These are phyloP conservation scores for Pocillopora damicornis DNA, from an alignment of 64 coral and sea anemone genomes.

Conservation along the genomic window DNA sequence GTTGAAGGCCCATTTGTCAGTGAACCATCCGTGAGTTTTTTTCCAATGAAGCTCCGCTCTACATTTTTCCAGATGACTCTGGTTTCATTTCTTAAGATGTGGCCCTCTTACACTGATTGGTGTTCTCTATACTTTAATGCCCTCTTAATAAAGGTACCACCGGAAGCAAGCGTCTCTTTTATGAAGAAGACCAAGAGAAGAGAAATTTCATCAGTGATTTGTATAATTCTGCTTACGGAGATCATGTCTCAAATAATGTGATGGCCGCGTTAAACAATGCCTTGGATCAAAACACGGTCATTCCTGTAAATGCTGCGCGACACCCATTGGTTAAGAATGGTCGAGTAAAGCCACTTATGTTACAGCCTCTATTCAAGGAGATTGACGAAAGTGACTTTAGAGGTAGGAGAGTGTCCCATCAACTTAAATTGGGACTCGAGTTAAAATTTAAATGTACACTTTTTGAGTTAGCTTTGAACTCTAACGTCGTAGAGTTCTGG, in stretches of 20 bases:
- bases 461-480: too few species aligned
- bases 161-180: neutral
- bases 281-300: neutral
- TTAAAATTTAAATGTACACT: neutral
- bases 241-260: neutral
- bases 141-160: neutral
- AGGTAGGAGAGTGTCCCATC: constrained; percentile 40
- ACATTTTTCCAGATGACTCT: too few species aligned
- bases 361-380: constrained; percentile 38
- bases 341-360: constrained; percentile 41
- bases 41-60: too few species aligned
- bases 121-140: neutral
- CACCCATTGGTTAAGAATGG: constrained; percentile 47
- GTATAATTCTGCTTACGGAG: constrained; percentile 52
- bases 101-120: neutral
- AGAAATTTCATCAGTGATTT: constrained; percentile 71
- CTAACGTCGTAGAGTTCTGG: too few species aligned
- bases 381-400: constrained; percentile 72
- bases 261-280: neutral
- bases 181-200: constrained; percentile 32
- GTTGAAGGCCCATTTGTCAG: too few species aligned
- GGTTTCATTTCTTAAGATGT: too few species aligned
- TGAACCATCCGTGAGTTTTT: too few species aligned
- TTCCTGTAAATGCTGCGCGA: constrained; percentile 17
- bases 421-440: neutral